Percentiles rank a stretch among this genome's conserved stretches.
phyloP scores from a whole-genome alignment of 1,140 invertebrate species.

The Hyles euphorbiae region DNA sequence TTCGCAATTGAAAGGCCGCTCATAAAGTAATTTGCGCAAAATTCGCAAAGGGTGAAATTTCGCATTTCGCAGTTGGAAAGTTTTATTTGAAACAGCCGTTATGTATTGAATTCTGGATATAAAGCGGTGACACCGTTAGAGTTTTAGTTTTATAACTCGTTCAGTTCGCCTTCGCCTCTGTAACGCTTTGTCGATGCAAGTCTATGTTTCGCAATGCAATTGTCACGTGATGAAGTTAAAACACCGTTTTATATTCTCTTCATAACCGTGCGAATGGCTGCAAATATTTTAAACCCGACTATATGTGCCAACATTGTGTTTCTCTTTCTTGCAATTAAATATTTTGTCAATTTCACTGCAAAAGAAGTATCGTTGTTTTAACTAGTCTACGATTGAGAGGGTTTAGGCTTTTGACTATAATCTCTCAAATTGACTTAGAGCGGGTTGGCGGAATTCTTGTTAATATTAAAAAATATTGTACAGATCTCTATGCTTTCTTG shows the following conservation, averaged over 20 bases:
- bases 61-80: conserved; percentile 30
- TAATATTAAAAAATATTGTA: too few relatives aligned
- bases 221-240: conserved; percentile 13
- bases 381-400: too few relatives aligned
- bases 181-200: conserved; percentile 10
- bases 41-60: conserved; percentile 67
- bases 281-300: too few relatives aligned
- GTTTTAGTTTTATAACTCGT: conserved; percentile 49
- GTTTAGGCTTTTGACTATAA: too few relatives aligned
- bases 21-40: conserved; percentile 72
- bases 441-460: too few relatives aligned
- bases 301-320: too few relatives aligned
- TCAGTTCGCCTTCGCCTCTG: conserved; percentile 20
- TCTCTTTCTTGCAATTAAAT: too few relatives aligned
- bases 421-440: too few relatives aligned
- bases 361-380: too few relatives aligned
- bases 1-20: conserved; percentile 48
- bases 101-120: conserved; percentile 39
- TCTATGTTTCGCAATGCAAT: conserved; percentile 3
- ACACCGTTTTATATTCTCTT: conserved; percentile 16
- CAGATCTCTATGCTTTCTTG: too few relatives aligned
- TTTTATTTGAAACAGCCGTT: conserved; percentile 56
- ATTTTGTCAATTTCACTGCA: too few relatives aligned
- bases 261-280: background rate
- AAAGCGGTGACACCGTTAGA: conserved; percentile 40